Evolutionary conservation across 2,113 vertebrate genomes (phyloP).

Genomic region (Neotoma lepida): DNA sequence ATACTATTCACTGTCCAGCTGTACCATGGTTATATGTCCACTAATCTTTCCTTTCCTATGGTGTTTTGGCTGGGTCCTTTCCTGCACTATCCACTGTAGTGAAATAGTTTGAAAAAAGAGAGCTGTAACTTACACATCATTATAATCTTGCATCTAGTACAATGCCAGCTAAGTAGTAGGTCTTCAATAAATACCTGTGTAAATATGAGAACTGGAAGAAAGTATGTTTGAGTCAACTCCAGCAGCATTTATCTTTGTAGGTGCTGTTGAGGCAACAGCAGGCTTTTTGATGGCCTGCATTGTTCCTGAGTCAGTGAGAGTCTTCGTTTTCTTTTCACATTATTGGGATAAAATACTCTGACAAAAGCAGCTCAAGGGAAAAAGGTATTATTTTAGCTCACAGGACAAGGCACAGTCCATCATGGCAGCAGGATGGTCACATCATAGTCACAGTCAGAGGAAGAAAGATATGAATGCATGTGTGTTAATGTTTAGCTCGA

Average conservation of each 20-base stretch:
- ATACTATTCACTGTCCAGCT: accelerated
- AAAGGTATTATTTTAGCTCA: neutral
- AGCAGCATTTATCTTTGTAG: accelerated
- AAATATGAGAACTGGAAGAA: neutral
- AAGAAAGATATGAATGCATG: no score
- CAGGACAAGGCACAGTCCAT: neutral
- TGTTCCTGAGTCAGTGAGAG: accelerated
- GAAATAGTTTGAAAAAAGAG: neutral
- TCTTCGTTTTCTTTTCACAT: neutral
- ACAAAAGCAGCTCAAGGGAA: neutral
- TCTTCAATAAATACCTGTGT: neutral
- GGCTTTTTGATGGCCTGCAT: neutral
- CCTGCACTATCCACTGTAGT: accelerated
- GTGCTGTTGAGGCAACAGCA: accelerated
- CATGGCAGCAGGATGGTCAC: no score
- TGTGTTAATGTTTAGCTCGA: neutral
- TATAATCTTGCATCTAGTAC: neutral
- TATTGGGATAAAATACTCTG: neutral
- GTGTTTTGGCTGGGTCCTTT: neutral
- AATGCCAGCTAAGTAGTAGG: neutral
- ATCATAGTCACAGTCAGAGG: neutral
- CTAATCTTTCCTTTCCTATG: neutral
- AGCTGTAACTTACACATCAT: accelerated
- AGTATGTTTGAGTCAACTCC: accelerated
- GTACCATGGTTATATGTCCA: accelerated